These are phyloP conservation scores for Harpagoxenus sublaevis DNA, from an alignment of 2,888 invertebrate genomes.

Conservation along the genomic window DNA sequence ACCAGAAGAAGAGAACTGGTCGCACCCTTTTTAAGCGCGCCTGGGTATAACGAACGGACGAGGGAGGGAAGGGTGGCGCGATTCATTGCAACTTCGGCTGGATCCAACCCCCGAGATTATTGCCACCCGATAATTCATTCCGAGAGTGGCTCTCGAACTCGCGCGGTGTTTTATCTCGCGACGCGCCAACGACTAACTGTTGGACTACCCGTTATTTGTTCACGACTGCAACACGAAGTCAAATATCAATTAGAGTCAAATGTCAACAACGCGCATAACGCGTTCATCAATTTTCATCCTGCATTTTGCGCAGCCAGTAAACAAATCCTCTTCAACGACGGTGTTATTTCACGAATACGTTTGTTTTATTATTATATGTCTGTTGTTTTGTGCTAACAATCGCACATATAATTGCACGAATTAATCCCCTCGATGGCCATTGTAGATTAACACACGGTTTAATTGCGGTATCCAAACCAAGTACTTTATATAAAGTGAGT, in stretches of 20 bases:
- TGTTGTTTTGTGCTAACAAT: background rate
- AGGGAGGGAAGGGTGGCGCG: background rate
- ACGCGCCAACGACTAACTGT: background rate
- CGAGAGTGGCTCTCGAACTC: background rate
- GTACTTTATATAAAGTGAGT: background rate
- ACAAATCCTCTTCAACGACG: background rate
- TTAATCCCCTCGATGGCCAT: background rate
- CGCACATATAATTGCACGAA: background rate
- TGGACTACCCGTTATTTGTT: conserved; percentile 15
- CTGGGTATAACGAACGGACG: conserved; percentile 1
- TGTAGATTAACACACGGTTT: background rate
- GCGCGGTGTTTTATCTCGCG: conserved; percentile 29
- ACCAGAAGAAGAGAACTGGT: conserved; percentile 18
- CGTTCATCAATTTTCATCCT: conserved; percentile 1
- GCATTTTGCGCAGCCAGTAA: background rate
- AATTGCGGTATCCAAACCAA: background rate
- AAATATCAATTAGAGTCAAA: conserved; percentile 41
- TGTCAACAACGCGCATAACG: background rate
- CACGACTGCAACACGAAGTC: conserved; percentile 14
- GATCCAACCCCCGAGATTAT: conserved; percentile 42
- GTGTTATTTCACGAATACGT: background rate
- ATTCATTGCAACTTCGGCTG: conserved; percentile 4
- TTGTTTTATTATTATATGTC: conserved; percentile 13
- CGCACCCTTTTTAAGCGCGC: conserved; percentile 22
- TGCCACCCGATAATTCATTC: conserved; percentile 47